Percentiles rank a stretch among this genome's conserved stretches.
These are phyloP conservation scores for Cremastobaeus sp. DNA, from an alignment of 2,888 invertebrate species.

Conservation along the genomic window DNA sequence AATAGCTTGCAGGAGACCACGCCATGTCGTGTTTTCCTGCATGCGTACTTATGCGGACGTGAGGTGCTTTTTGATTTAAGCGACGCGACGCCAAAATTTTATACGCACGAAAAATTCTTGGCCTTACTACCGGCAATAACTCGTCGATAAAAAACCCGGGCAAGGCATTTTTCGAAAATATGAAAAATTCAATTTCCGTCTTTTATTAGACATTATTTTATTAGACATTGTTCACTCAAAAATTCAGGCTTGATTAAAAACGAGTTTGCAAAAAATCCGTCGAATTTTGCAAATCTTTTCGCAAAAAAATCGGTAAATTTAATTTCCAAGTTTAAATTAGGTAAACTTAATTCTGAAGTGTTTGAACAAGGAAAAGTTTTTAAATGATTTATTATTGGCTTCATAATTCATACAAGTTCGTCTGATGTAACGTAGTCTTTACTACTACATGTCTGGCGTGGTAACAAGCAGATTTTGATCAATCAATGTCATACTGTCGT, in stretches of 20 bases:
- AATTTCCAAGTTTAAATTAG: no score
- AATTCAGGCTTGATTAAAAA: no score
- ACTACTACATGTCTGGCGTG: slow-evolving; percentile 2
- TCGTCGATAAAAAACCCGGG: neutral
- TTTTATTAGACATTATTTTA: no score
- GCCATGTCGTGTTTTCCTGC: slow-evolving; percentile 48
- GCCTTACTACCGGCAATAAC: slow-evolving; percentile 1
- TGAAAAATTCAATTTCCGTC: no score
- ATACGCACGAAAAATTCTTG: slow-evolving; percentile 5
- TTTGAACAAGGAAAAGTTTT: no score
- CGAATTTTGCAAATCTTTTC: no score
- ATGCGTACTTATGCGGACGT: slow-evolving; percentile 51
- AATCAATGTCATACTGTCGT: slow-evolving; percentile 2
- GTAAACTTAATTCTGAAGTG: no score
- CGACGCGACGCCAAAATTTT: slow-evolving; percentile 21
- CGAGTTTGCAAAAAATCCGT: no score
- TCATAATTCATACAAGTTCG: neutral
- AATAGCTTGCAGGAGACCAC: slow-evolving; percentile 58
- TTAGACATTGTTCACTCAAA: no score
- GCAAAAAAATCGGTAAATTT: no score
- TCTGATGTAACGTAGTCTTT: slow-evolving; percentile 9
- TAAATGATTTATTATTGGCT: no score
- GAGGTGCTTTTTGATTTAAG: slow-evolving; percentile 53
- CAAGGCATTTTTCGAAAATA: neutral
- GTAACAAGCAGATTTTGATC: slow-evolving; percentile 6